Percentiles rank a stretch among this genome's conserved stretches.
phyloP scores from a whole-genome alignment of 2,888 invertebrate genomes.

The Fragum whitleyi region DNA sequence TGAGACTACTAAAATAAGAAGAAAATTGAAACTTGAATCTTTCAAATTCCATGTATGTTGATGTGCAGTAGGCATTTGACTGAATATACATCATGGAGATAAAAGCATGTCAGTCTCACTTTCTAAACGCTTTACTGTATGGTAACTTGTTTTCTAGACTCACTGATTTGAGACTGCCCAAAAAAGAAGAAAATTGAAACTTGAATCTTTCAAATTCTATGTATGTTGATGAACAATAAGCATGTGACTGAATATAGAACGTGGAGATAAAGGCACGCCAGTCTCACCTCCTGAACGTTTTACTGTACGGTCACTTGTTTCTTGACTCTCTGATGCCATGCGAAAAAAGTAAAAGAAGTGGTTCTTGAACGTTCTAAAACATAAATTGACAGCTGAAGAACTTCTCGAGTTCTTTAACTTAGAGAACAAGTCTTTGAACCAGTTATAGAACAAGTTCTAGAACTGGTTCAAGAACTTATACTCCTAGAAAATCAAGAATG shows the following conservation, averaged over 20 bases:
- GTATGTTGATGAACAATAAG: conserved; percentile 17
- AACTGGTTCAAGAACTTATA: no score
- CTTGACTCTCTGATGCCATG: no score
- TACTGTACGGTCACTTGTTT: no score
- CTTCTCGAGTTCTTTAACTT: no score
- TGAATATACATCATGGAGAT: conserved; percentile 10
- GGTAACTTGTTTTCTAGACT: no score
- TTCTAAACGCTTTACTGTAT: no score
- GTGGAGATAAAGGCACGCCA: conserved; percentile 11
- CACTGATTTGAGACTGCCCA: no score
- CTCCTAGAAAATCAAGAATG: no score
- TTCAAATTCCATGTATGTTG: conserved; percentile 11
- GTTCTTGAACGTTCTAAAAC: background rate
- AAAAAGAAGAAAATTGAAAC: background rate
- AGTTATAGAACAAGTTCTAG: no score
- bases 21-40: background rate
- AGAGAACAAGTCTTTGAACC: no score
- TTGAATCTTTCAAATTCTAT: background rate
- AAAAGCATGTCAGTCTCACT: background rate
- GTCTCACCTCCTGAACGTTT: background rate
- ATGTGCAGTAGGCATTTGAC: conserved; percentile 5
- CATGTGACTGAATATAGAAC: conserved; percentile 11
- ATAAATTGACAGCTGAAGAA: no score
- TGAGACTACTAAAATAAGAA: no score
- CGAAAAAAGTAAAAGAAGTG: background rate